These are phyloP conservation scores for Microplitis manilae DNA, from an alignment of 2,888 invertebrate species.

Conservation along the genomic window DNA sequence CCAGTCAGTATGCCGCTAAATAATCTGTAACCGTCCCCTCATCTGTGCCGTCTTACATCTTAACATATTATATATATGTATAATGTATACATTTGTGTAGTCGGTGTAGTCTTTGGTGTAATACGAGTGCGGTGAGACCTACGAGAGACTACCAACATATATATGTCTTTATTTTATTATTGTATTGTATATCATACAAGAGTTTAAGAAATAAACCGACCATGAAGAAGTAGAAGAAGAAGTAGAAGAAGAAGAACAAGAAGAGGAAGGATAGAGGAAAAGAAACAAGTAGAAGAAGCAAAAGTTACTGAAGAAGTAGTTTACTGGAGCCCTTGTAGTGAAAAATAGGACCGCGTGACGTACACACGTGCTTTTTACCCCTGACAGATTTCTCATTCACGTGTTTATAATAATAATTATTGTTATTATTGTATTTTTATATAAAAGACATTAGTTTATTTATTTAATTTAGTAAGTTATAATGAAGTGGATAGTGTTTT, in stretches of 20 bases:
- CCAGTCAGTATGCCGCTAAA: slow-evolving; percentile 41
- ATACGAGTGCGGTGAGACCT: slow-evolving; percentile 22
- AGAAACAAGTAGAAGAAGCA: slow-evolving; percentile 9
- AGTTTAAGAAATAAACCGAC: neutral
- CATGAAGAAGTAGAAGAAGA: neutral
- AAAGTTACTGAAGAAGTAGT: slow-evolving; percentile 13
- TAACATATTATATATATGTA: neutral
- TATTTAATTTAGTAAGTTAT: slow-evolving; percentile 1
- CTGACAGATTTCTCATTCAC: slow-evolving; percentile 49
- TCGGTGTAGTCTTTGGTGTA: slow-evolving; percentile 7
- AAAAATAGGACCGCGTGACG: slow-evolving; percentile 52
- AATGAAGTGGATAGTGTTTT: neutral
- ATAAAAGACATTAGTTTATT: neutral
- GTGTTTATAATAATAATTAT: slow-evolving; percentile 20
- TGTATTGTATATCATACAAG: neutral
- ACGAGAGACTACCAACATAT: slow-evolving; percentile 17
- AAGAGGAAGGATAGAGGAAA: neutral
- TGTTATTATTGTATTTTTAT: neutral
- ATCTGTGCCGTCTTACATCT: slow-evolving; percentile 20
- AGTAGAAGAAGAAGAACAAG: slow-evolving; percentile 2
- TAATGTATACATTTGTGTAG: neutral
- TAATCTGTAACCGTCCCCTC: slow-evolving; percentile 44
- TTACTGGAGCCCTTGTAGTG: slow-evolving; percentile 47
- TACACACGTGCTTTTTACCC: slow-evolving; percentile 53
- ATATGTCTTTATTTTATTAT: slow-evolving; percentile 15